These are phyloP conservation scores for Hydrozoanthus tunicans DNA, from an alignment of 64 coral and sea anemone genomes.

Conservation along the genomic window DNA sequence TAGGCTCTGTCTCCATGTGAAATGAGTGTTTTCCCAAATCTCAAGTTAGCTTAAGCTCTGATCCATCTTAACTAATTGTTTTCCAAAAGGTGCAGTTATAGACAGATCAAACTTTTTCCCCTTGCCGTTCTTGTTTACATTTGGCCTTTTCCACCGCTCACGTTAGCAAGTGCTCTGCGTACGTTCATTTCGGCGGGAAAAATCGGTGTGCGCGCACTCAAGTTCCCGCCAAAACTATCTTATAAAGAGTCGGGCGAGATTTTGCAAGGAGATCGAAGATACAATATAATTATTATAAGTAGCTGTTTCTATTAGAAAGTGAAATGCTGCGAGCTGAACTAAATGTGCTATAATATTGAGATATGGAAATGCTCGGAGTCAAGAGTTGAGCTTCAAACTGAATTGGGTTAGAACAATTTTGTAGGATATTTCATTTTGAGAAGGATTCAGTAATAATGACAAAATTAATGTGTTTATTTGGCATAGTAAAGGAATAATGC, in stretches of 20 bases:
- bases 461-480: no score
- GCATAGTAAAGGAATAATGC: no score
- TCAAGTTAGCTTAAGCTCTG: no score
- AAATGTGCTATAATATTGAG: no score
- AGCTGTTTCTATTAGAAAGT: neutral
- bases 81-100: neutral
- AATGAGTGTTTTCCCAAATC: neutral
- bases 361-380: no score
- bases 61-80: neutral
- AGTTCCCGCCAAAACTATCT: conserved; percentile 38
- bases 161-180: neutral
- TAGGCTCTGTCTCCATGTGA: neutral
- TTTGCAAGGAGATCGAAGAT: neutral
- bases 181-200: conserved; percentile 45
- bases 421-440: no score
- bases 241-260: neutral
- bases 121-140: no score
- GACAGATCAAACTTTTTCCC: neutral
- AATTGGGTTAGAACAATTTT: no score
- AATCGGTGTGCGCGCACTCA: conserved; percentile 1
- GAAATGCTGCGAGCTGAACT: no score
- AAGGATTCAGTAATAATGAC: no score
- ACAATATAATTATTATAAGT: neutral
- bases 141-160: no score
- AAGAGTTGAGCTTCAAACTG: no score